Evolutionary conservation across 2,797 vertebrate genomes (phyloP).

Genomic region (Poecilia wingei): DNA sequence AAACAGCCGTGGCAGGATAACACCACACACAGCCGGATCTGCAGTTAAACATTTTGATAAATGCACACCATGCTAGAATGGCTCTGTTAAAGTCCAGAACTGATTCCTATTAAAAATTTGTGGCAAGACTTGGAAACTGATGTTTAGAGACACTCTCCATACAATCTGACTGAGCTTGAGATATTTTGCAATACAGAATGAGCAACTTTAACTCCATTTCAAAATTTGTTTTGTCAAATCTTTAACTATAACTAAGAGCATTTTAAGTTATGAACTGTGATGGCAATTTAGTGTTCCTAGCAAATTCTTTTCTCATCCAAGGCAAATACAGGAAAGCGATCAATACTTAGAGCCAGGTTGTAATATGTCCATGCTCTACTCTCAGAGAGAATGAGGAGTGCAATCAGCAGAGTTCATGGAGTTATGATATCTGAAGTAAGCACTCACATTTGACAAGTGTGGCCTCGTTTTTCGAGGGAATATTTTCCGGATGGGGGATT

Average conservation of each 20-base stretch:
- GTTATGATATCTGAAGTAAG: conserved; percentile 62
- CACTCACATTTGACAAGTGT: conserved; percentile 63
- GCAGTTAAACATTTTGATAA: background rate
- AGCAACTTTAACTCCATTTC: background rate
- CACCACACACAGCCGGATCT: background rate
- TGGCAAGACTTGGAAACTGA: background rate
- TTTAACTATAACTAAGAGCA: conserved; percentile 6
- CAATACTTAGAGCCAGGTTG: conserved; percentile 21
- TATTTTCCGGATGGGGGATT: conserved; percentile 72
- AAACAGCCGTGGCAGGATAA: background rate
- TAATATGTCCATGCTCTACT: conserved; percentile 29
- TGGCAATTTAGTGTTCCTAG: conserved; percentile 2
- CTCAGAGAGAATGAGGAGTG: conserved; percentile 18
- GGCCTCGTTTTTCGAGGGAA: conserved; percentile 53
- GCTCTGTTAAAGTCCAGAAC: background rate
- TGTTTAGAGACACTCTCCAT: background rate
- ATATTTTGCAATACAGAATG: background rate
- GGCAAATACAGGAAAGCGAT: conserved; percentile 37
- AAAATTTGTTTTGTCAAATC: background rate
- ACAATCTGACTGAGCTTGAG: background rate
- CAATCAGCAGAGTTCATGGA: conserved; percentile 29
- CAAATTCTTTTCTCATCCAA: conserved; percentile 17
- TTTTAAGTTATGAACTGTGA: conserved; percentile 3
- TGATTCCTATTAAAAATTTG: background rate
- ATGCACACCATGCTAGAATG: background rate